Base-by-base conservation (phyloP, 2,113 vertebrate genomes). In the Phrynosoma platyrhinos region DNA sequence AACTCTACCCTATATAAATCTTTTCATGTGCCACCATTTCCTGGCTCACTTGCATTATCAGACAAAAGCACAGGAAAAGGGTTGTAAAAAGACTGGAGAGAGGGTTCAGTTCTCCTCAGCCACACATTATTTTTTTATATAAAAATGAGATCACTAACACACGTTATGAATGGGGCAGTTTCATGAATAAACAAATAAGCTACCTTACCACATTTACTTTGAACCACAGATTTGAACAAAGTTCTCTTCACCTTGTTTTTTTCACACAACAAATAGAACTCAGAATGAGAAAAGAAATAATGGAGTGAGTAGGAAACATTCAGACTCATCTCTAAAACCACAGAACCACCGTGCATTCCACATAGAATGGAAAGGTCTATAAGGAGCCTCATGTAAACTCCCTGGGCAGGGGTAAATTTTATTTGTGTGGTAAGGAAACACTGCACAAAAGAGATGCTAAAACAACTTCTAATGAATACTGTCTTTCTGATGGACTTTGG, bases 401-500 rank as follows among this genome's bases (percentile, higher is more conserved):
- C 72, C 7, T 9, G 72, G 66, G 84, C 68, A 90, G 91, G 79
- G 62, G 23, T 88, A 13, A 40, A 66, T 71, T 91, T 95, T 66
- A 86, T 90, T 52, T 58, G 13, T 36, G 16, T 80, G 58, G 91
- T 14, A 32, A 89, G 85, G 27, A 88, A 90, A 80, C 7, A 68
- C 71, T 87, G 77, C 64, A 87, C 85, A 88, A 79, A 79, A 92
- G 85, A 93, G 75, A 79, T 74, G 30, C n/a, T 18, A 32, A 87
- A 47, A 72, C 42, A 91, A 14, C 1, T 93, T 84, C 66, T 21
- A 88, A 92, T 53, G 82, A 94, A 90, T 81, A 82, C 86, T 86
- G 84, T 40, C 62, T 92, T 93, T 94, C 89, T 80, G 66, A 53
- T 9, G n/a, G 75, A 36, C 91, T 91, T 85, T 64, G 76, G 62